Percentiles rank a stretch among this genome's conserved stretches.
These are phyloP conservation scores for Oreotrochilus melanogaster DNA, from an alignment of 2,113 vertebrate species.

Conservation along the genomic window DNA sequence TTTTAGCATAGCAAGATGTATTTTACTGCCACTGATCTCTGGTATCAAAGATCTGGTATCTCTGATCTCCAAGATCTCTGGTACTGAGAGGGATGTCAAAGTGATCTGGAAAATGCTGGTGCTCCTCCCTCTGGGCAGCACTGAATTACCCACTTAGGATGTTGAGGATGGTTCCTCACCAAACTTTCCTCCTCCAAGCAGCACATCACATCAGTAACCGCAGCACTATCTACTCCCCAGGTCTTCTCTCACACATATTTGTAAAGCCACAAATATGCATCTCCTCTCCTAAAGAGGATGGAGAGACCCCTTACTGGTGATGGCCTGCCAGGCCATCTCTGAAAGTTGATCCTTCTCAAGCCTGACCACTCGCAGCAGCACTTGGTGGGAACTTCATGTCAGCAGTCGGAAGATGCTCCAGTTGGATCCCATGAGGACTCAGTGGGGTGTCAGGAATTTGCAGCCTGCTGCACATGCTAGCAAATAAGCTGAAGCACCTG, in stretches of 20 bases:
- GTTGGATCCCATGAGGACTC: accelerated
- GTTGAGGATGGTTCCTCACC: neutral
- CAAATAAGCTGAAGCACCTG: neutral
- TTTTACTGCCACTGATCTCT: neutral
- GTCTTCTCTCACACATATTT: neutral
- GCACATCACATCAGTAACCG: accelerated
- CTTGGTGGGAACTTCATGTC: neutral
- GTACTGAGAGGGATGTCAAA: neutral
- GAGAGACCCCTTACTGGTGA: neutral
- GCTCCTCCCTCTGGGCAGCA: neutral
- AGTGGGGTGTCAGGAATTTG: neutral
- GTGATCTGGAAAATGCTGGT: neutral
- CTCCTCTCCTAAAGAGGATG: neutral
- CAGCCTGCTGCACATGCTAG: neutral
- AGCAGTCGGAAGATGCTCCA: neutral
- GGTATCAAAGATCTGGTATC: too few species aligned
- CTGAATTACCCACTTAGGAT: neutral
- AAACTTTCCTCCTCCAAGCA: neutral
- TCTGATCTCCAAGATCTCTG: neutral
- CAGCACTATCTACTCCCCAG: neutral
- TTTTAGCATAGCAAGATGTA: neutral
- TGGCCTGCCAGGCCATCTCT: neutral
- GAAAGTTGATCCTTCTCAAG: neutral
- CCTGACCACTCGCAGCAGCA: neutral
- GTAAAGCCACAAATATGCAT: neutral